Conservation (phyloP, 2,888 invertebrate genomes). For the Onchidella celtica region DNA sequence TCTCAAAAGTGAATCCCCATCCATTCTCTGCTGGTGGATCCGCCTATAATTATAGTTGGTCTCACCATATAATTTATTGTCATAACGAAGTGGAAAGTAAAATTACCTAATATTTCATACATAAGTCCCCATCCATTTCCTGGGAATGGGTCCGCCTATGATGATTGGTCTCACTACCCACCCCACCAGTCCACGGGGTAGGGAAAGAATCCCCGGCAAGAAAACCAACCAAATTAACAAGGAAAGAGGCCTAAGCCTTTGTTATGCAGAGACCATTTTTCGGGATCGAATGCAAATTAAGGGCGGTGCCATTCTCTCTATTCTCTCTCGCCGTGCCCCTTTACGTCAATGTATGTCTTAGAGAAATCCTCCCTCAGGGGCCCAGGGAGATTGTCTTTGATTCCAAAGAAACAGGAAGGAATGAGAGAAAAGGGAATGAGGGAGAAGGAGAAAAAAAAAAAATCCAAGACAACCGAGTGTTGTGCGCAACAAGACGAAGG, state of each 20-base stretch:
- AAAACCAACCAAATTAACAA: conserved; percentile 24
- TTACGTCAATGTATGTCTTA: conserved; percentile 11
- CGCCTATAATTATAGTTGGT: too few relatives aligned
- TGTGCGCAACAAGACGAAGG: conserved; percentile 1
- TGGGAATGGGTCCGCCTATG: too few relatives aligned
- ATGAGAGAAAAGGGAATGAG: too few relatives aligned
- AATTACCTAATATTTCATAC: too few relatives aligned
- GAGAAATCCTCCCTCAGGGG: conserved; percentile 21
- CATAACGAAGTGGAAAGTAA: too few relatives aligned
- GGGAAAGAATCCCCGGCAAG: not conserved
- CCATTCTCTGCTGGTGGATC: too few relatives aligned
- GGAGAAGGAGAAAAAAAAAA: not conserved
- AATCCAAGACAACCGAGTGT: conserved; percentile 14
- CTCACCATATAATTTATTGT: too few relatives aligned
- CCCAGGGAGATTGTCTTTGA: conserved; percentile 24
- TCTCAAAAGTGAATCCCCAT: too few relatives aligned
- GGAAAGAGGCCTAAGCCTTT: conserved; percentile 16
- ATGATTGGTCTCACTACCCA: too few relatives aligned
- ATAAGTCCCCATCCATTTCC: too few relatives aligned
- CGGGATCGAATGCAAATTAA: conserved; percentile 33
- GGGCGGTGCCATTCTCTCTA: too few relatives aligned
- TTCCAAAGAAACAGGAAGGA: conserved; percentile 20
- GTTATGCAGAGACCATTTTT: conserved; percentile 26
- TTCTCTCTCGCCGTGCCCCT: too few relatives aligned
- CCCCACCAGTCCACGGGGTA: not conserved